Percentiles rank a stretch among this genome's conserved stretches.
These are phyloP conservation scores for Leptopilina myrica DNA, from an alignment of 2,888 invertebrate species.

Conservation along the genomic window DNA sequence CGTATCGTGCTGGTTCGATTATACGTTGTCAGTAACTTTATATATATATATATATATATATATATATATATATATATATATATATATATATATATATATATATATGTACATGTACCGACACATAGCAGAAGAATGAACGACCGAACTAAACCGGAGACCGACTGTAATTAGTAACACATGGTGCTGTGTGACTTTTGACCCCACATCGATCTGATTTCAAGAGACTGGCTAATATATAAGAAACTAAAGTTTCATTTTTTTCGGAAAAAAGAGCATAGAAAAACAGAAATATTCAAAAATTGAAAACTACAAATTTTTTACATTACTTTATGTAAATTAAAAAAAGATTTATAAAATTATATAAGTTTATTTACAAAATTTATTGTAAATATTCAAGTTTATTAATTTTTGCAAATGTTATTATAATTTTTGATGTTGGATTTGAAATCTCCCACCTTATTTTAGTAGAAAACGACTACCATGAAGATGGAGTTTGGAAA, in stretches of 20 bases:
- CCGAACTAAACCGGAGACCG: constrained; percentile 22
- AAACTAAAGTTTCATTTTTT: neutral
- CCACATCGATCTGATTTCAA: constrained; percentile 24
- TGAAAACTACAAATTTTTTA: no score
- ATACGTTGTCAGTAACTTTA: neutral
- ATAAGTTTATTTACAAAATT: no score
- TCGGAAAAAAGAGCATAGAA: no score
- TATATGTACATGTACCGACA: neutral
- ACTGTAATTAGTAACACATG: constrained; percentile 35
- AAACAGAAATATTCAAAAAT: no score
- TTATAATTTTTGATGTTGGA: no score
- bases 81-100: neutral
- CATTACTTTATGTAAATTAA: no score
- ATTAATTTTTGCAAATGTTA: no score
- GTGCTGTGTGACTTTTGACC: constrained; percentile 15
- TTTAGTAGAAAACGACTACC: no score
- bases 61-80: neutral
- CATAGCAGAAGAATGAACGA: constrained; percentile 29
- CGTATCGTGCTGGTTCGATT: constrained; percentile 17
- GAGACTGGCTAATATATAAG: neutral
- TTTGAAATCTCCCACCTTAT: no score
- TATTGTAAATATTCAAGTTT: no score
- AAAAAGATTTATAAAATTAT: no score
- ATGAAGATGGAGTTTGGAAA: no score
- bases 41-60: neutral